Base-by-base conservation (phyloP, 2,797 vertebrate species). In the Synanceia verrucosa region DNA sequence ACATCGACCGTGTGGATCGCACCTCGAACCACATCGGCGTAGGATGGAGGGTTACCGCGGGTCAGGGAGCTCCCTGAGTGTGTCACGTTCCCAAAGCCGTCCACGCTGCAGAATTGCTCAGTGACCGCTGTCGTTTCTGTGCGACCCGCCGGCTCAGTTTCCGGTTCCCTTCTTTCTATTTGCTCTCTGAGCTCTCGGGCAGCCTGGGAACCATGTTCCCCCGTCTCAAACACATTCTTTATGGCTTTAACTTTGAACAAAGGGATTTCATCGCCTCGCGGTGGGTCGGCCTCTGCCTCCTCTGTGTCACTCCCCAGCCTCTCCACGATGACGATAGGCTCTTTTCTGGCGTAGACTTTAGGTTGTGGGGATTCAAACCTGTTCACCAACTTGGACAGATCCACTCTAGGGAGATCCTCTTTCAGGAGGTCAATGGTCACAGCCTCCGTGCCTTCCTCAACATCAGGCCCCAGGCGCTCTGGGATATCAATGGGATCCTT, bases 1-100 rank as follows among this genome's bases (percentile, higher is more conserved):
- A 95, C 89, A 14, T 86, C 91, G 3, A 95, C 85, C 1, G 93
- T 94, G 2, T 92, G 87, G 36, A 95, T 94, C 0, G 86, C 91
- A 21, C 96, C 96, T 46, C 94, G 89, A 34, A 98, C 94, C 37
- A 98, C 97, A 44, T 97, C 97, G 18, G 97, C 96, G 7, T 98
- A 98, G 31, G 96, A 97, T 0, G 97, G 97, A 13, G 97, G 97
- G 53, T 91, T 95, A 2, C 92, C 94, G 2, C 93, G 93, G 52
- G 91, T 84, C 69, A 85, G 77, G 4, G 94, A 77, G 65, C 83
- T 89, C 76, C 93, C 92, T 33, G 94, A 89, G 57, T 88, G 90
- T 3, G 85, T 74, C 12, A 88, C 70, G 86, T 92, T 94, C 37
- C 95, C 94, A 36, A 94, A 94, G 24, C 94, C 84, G 6, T 95